A percentile compares a stretch with the other conserved stretches of the same genome.
These are phyloP conservation scores for Helleia helle DNA, from an alignment of 2,888 invertebrate species.

Conservation along the genomic window DNA sequence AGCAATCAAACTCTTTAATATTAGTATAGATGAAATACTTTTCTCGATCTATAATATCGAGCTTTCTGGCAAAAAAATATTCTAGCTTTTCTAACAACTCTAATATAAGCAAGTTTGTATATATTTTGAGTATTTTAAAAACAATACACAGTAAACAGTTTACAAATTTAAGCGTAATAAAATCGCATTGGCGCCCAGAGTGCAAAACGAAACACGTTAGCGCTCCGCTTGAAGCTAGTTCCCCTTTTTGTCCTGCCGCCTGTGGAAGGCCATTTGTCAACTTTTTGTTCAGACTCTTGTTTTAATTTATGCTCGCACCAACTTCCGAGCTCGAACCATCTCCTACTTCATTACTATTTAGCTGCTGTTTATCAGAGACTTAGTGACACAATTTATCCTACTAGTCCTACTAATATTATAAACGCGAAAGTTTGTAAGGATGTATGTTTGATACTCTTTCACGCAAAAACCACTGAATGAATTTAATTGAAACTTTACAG, in stretches of 20 bases:
- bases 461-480: too few relatives aligned
- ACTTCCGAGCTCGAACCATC: constrained; percentile 57
- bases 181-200: constrained; percentile 58
- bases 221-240: constrained; percentile 56
- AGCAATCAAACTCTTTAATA: too few relatives aligned
- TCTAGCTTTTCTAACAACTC: too few relatives aligned
- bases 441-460: too few relatives aligned
- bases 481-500: too few relatives aligned
- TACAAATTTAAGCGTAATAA: constrained; percentile 34
- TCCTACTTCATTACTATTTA: constrained; percentile 53
- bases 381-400: too few relatives aligned
- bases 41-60: too few relatives aligned
- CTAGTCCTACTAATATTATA: too few relatives aligned
- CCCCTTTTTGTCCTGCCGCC: constrained; percentile 61
- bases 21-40: too few relatives aligned
- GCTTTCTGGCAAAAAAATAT: too few relatives aligned
- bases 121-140: background rate
- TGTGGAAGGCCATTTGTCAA: constrained; percentile 67
- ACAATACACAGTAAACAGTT: constrained; percentile 6
- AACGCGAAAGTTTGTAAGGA: too few relatives aligned
- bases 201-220: constrained; percentile 68
- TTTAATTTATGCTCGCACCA: constrained; percentile 70
- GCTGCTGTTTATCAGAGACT: constrained; percentile 20
- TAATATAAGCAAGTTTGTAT: too few relatives aligned
- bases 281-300: constrained; percentile 68